Evolutionary conservation across 2,888 invertebrate species (phyloP).

Genomic region (Azorinus chamasolen): DNA sequence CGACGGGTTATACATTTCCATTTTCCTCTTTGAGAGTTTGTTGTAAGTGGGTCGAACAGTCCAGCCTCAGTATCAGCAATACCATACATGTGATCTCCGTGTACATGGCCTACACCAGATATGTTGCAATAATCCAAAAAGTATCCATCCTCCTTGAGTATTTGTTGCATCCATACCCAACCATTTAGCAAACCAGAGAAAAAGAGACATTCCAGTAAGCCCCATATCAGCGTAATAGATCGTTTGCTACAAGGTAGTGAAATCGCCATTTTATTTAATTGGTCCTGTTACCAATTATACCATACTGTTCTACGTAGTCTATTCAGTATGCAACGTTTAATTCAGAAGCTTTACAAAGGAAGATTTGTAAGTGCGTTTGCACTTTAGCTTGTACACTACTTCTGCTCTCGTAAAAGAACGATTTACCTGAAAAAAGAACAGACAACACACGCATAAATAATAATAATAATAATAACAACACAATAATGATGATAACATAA

Average conservation of each 20-base stretch:
- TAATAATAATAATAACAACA: too few species aligned
- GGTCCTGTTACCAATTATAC: too few species aligned
- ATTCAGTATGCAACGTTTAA: too few species aligned
- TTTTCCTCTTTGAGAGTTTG: constrained; percentile 6
- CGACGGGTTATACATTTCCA: constrained; percentile 18
- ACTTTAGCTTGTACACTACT: too few species aligned
- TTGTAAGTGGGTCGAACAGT: not conserved
- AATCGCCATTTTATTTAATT: constrained; percentile 49
- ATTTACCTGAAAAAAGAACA: too few species aligned
- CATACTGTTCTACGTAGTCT: too few species aligned
- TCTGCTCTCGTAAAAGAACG: too few species aligned
- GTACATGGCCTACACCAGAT: not conserved
- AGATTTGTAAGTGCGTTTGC: too few species aligned
- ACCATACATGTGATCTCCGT: not conserved
- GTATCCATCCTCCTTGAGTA: constrained; percentile 71
- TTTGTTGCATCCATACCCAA: constrained; percentile 75
- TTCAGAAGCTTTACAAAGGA: too few species aligned
- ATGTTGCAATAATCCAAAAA: constrained; percentile 70
- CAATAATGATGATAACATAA: too few species aligned
- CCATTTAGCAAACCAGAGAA: constrained; percentile 78
- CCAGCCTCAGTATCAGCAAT: too few species aligned
- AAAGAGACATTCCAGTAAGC: constrained; percentile 76
- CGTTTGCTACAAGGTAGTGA: constrained; percentile 60
- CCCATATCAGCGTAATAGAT: constrained; percentile 71
- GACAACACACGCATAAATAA: too few species aligned